These are phyloP conservation scores for Acanthoscelides obtectus DNA, from an alignment of 2,888 invertebrate genomes.

Conservation along the genomic window DNA sequence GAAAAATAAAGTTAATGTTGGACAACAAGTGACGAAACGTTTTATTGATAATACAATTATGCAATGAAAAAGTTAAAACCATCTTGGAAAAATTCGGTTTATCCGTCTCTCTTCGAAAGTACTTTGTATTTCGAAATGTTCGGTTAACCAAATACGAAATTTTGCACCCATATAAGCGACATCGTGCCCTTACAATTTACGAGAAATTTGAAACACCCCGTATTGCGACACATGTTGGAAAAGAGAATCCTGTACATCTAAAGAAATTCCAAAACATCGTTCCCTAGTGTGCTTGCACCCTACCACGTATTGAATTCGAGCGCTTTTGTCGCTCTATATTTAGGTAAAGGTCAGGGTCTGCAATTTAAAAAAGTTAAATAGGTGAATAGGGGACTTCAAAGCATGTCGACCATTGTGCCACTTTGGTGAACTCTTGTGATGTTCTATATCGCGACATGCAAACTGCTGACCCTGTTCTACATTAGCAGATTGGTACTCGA, in stretches of 20 bases:
- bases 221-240: not conserved
- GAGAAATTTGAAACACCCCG: too few species aligned
- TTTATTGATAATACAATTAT: too few species aligned
- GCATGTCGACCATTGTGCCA: not conserved
- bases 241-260: not conserved
- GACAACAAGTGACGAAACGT: too few species aligned
- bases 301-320: not conserved
- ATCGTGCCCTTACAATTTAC: too few species aligned
- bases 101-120: too few species aligned
- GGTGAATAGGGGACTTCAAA: not conserved
- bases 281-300: not conserved
- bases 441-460: not conserved
- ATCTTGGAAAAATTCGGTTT: too few species aligned
- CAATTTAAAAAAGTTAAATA: not conserved
- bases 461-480: not conserved
- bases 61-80: too few species aligned
- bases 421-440: not conserved
- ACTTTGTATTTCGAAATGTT: too few species aligned
- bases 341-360: not conserved
- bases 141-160: too few species aligned
- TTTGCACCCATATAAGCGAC: too few species aligned
- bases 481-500: too few species aligned
- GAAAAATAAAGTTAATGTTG: too few species aligned
- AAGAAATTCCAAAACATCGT: not conserved
- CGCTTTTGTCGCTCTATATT: not conserved